These are phyloP conservation scores for Pantherophis alleghaniensis DNA, from an alignment of 2,797 vertebrate genomes.

Conservation along the genomic window DNA sequence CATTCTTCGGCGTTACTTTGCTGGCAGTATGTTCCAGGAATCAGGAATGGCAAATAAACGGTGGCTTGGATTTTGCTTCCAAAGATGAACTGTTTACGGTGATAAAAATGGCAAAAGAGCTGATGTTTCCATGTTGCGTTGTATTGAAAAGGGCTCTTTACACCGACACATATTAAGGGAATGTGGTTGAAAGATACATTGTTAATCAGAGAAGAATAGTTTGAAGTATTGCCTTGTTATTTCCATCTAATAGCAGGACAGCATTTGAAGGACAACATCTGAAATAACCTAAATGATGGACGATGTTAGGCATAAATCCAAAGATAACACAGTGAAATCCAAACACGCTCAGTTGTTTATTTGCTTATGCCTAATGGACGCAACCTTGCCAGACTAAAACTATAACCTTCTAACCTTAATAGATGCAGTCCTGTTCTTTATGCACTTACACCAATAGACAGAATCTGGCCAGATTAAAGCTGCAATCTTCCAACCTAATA, in stretches of 20 bases:
- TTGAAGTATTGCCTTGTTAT: not conserved
- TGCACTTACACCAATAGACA: no score
- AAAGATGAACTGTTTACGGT: not conserved
- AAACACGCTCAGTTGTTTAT: not conserved
- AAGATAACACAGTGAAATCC: not conserved
- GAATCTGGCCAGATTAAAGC: no score
- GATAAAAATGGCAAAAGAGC: not conserved
- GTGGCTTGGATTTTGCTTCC: not conserved
- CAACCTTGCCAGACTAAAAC: no score
- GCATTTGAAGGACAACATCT: not conserved
- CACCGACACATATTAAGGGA: not conserved
- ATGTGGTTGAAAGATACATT: not conserved
- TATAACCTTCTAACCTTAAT: no score
- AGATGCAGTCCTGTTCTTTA: no score
- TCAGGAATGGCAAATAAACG: not conserved
- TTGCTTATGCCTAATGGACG: not conserved
- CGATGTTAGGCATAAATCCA: not conserved
- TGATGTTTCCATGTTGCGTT: not conserved
- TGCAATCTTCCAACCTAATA: no score
- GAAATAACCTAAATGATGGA: not conserved
- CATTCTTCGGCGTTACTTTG: not conserved
- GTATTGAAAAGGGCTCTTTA: not conserved
- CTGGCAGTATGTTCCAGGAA: not conserved
- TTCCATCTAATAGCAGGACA: not conserved
- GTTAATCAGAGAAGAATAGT: not conserved